A percentile compares a stretch with the other conserved stretches of the same genome.
Conservation (phyloP, 2,797 vertebrate genomes). For the Eutrigla gurnardus region DNA sequence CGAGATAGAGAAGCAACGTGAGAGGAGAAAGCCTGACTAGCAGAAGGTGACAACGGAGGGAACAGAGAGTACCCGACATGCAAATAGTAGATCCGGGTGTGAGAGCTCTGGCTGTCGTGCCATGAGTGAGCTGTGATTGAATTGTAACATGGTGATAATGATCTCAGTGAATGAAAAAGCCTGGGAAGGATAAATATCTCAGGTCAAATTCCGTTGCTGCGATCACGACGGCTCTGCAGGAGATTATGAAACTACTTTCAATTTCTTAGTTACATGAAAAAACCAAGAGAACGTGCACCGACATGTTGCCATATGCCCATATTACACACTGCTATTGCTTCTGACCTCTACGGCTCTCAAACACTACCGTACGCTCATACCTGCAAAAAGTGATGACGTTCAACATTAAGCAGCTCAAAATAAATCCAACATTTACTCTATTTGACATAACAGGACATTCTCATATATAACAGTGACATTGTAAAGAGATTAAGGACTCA, state of each 20-base stretch:
- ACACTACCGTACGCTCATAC: neutral
- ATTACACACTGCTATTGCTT: neutral
- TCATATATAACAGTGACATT: neutral
- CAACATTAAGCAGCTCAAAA: neutral
- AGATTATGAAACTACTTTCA: neutral
- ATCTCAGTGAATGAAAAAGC: neutral
- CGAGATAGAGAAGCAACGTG: neutral
- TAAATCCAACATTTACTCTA: neutral
- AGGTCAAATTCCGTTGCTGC: neutral
- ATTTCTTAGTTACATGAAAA: neutral
- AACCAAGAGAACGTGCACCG: neutral
- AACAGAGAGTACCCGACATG: conserved; percentile 17
- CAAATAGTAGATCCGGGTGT: conserved; percentile 19
- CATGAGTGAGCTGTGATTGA: conserved; percentile 1
- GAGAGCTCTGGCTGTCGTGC: conserved; percentile 22
- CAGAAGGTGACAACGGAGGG: neutral
- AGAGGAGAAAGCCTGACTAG: neutral
- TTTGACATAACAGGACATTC: neutral
- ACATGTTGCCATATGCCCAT: neutral
- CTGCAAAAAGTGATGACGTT: neutral
- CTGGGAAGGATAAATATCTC: neutral
- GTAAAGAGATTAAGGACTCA: neutral
- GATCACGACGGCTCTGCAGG: neutral
- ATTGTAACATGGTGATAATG: conserved; percentile 17
- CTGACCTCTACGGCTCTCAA: neutral